Evolutionary conservation across 2,113 vertebrate species (phyloP), one percentile per base, ranked within the genome.

Genomic region (Nycticryphes semicollaris): DNA sequence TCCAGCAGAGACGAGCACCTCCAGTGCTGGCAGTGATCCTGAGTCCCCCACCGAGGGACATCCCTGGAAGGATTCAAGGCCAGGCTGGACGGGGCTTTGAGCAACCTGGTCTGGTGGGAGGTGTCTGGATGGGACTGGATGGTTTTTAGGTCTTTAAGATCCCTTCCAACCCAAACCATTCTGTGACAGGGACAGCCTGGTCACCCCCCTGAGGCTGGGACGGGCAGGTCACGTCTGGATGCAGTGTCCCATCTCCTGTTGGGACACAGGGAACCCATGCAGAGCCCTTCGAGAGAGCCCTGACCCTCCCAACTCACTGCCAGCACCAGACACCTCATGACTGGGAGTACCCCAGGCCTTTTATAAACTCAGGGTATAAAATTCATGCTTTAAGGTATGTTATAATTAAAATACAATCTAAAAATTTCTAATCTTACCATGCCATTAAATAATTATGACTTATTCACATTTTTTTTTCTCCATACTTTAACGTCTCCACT

Each of bases 381-480:
- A 87, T 30, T 7, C 6, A 1, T 17, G 6, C 35, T 51, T 15
- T 35, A 69, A 63, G 37, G 22, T 64, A 23, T 1, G 2, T 62
- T 43, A 35, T 27, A 69, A 64, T 68, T 75, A 89, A 93, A 90
- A 79, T 7, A 27, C 21, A 63, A 64, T 27, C 56, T 41, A 41
- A 93, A 89, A 63, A 59, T 14, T 16, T 33, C 53, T n/a, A 7
- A 3, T 66, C n/a, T 28, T 86, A 27, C 1, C 5, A 50, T 1
- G 8, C 67, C 56, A 62, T 86, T 84, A 64, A 95, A 87, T 92
- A 92, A 93, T 95, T 92, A 70, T 8, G 28, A 8, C 35, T 87
- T 82, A 62, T 81, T 89, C 86, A 64, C 57, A 8, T n/a, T 64
- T 84, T 23, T 9, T 23, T 8, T 28, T 18, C 41, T 27, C 41